These are phyloP conservation scores for Trematomus bernacchii DNA, from an alignment of 2,797 vertebrate genomes.

Conservation along the genomic window DNA sequence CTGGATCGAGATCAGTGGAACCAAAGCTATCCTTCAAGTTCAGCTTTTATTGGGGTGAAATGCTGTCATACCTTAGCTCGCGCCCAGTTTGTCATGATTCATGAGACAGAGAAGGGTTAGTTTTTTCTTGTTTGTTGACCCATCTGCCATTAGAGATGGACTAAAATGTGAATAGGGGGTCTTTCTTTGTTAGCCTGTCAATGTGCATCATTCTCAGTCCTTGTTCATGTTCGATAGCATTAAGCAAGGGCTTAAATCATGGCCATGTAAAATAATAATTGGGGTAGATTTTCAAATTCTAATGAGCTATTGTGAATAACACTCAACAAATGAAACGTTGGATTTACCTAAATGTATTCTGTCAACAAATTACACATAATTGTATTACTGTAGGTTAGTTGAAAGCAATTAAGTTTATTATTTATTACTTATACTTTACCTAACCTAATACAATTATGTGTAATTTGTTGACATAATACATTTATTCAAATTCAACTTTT, in stretches of 20 bases:
- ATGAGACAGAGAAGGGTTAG: constrained; percentile 41
- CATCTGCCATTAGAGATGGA: constrained; percentile 60
- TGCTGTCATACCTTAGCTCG: constrained; percentile 61
- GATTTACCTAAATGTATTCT: too few species aligned
- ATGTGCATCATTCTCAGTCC: constrained; percentile 20
- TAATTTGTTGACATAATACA: too few species aligned
- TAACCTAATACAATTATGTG: too few species aligned
- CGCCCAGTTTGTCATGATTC: constrained; percentile 48
- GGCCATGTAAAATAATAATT: background rate
- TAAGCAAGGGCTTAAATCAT: background rate
- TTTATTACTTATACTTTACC: too few species aligned
- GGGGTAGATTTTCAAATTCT: constrained; percentile 2
- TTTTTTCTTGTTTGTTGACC: constrained; percentile 47
- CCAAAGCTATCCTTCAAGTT: constrained; percentile 56
- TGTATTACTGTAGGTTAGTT: too few species aligned
- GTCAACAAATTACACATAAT: too few species aligned
- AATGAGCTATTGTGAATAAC: background rate
- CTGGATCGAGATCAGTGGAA: constrained; percentile 69
- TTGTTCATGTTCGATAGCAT: constrained; percentile 5
- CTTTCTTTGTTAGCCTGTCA: constrained; percentile 36
- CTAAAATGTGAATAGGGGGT: too few species aligned
- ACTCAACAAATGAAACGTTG: too few species aligned
- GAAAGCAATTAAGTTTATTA: too few species aligned
- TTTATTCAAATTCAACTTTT: too few species aligned
- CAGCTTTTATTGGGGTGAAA: constrained; percentile 64